Conservation (phyloP, 2,797 vertebrate species). For the Rhabdomys pumilio region DNA sequence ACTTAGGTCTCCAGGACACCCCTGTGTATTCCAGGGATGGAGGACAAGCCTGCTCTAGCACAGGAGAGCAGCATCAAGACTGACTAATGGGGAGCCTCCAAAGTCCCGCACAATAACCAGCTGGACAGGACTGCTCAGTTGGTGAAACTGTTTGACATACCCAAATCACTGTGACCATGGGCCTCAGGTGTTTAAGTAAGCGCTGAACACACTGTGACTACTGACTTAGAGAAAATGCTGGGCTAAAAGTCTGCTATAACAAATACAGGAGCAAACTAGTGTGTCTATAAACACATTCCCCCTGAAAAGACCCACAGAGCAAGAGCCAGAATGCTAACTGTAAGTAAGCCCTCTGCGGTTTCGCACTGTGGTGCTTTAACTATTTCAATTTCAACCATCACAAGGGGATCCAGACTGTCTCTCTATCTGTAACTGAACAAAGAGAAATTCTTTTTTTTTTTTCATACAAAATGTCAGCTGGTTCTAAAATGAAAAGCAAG, state of each 20-base stretch:
- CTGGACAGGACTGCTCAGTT: neutral
- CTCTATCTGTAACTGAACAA: neutral
- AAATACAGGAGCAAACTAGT: neutral
- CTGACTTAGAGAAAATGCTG: neutral
- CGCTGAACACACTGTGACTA: accelerated
- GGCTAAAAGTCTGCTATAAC: neutral
- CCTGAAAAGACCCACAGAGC: neutral
- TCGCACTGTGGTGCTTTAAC: neutral
- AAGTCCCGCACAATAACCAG: constrained; percentile 18
- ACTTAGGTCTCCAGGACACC: constrained; percentile 82
- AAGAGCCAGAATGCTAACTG: neutral
- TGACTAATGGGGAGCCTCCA: neutral
- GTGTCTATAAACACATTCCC: neutral
- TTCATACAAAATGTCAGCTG: neutral
- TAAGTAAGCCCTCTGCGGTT: neutral
- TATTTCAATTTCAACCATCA: neutral
- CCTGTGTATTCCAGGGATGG: constrained; percentile 83
- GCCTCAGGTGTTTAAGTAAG: neutral
- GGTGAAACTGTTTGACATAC: constrained; percentile 31
- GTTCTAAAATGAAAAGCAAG: neutral
- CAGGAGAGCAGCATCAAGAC: constrained; percentile 58
- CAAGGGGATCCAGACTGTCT: neutral
- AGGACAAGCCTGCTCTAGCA: constrained; percentile 79
- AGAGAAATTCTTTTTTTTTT: neutral
- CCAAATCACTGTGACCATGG: neutral